Base-by-base conservation (phyloP, 2,797 vertebrate genomes). In the Scarus forsteni region DNA sequence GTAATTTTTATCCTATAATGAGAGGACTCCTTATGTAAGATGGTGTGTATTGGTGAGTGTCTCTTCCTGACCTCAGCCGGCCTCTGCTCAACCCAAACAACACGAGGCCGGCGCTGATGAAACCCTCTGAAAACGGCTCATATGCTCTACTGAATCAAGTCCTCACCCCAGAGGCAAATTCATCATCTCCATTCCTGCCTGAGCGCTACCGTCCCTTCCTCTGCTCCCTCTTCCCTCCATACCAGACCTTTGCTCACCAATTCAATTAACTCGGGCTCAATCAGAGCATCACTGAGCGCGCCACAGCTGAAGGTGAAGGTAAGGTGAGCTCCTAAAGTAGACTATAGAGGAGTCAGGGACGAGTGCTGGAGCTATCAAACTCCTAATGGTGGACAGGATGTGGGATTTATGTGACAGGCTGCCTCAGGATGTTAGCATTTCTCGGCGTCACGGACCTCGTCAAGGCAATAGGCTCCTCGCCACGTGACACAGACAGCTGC, bases 361-460 rank as follows among this genome's bases (percentile, higher is more conserved):
- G 15, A 85, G 55, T 0, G 59, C 67, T 34, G 44, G 56, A 83
- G 75, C 81, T 81, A 77, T 88, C 82, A 81, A 83, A 83, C 78
- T 80, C 58, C 54, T 40, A 65, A 57, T 65, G 81, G 68, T 42
- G 82, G 85, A 84, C 73, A 75, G 83, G 84, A 85, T 60, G 50
- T 50, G 35, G 81, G 88, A 89, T 92, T 91, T 89, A 92, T 91
- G 88, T 92, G 93, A 93, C 92, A 92, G 81, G 81, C 89, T 90
- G 93, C 91, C 91, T 73, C 57, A 86, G 89, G 86, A 89, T 1
- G 83, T 93, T 91, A 93, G 87, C 70, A 69, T 92, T 70, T 77
- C 85, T 63, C 74, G 55, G 68, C 54, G 62, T 89, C 85, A 83
- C 65, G 73, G 86, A 75, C 73, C 60, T 53, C 50, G 5, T 53